A percentile compares a stretch with the other conserved stretches of the same genome.
phyloP scores from a whole-genome alignment of 1,140 invertebrate genomes.

The Caerostris darwini region DNA sequence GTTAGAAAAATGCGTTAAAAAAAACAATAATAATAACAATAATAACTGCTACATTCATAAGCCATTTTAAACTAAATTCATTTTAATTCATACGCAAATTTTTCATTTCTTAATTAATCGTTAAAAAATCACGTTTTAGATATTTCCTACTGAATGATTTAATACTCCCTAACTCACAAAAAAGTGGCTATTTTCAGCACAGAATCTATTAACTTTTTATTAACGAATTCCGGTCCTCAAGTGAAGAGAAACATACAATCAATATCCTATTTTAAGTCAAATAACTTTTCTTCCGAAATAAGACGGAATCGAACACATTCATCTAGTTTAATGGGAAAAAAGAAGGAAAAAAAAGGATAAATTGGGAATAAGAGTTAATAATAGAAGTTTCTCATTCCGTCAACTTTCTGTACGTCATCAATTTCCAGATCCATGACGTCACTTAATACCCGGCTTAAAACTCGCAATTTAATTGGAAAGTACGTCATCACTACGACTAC shows the following conservation, averaged over 20 bases:
- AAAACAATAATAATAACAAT: no score
- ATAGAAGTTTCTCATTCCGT: background rate
- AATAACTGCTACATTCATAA: no score
- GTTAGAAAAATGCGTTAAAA: no score
- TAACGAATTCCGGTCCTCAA: background rate
- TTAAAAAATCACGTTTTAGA: background rate
- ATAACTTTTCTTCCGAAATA: slow-evolving; percentile 5
- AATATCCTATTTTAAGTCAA: background rate
- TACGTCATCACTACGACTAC: slow-evolving; percentile 29
- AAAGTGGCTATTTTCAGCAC: slow-evolving; percentile 7
- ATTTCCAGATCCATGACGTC: background rate
- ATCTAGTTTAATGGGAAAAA: background rate
- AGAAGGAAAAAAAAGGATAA: background rate
- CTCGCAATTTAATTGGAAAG: slow-evolving; percentile 39
- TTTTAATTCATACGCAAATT: no score
- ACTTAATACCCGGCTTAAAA: background rate
- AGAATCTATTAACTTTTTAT: background rate
- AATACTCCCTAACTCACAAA: background rate
- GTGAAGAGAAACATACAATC: background rate
- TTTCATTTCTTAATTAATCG: background rate
- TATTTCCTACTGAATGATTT: background rate
- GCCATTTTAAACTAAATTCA: no score
- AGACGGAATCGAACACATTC: background rate
- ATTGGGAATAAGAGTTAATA: slow-evolving; percentile 29
- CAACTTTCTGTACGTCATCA: slow-evolving; percentile 24